A percentile compares a stretch with the other conserved stretches of the same genome.
phyloP scores from a whole-genome alignment of 2,797 vertebrate species.

The Gouania willdenowi region DNA sequence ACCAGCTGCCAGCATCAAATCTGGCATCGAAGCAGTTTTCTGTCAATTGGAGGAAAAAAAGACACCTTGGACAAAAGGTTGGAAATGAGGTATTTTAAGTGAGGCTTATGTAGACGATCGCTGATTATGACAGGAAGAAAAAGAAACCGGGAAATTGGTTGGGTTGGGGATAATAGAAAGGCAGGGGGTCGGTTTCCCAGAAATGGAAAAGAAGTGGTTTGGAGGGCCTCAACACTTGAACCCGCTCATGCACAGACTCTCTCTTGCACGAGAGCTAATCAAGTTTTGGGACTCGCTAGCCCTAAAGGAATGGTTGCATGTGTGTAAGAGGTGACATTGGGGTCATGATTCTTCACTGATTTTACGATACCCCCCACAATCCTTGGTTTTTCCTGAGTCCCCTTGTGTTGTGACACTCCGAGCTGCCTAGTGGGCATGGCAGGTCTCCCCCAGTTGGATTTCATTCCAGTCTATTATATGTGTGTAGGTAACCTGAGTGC shows the following conservation, averaged over 20 bases:
- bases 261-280: conserved; percentile 50
- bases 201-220: conserved; percentile 75
- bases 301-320: conserved; percentile 30
- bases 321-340: conserved; percentile 42
- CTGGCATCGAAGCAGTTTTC: conserved; percentile 40
- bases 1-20: conserved; percentile 50
- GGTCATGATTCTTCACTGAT: conserved; percentile 39
- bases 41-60: conserved; percentile 14
- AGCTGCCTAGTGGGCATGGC: conserved; percentile 44
- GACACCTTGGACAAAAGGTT: conserved; percentile 65
- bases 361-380: conserved; percentile 12
- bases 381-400: conserved; percentile 8
- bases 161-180: conserved; percentile 62
- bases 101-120: conserved; percentile 68
- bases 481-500: conserved; percentile 52
- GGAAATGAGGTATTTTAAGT: conserved; percentile 55
- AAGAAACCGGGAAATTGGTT: conserved; percentile 47
- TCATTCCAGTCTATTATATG: conserved; percentile 49
- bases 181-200: conserved; percentile 73
- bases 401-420: conserved; percentile 45
- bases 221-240: conserved; percentile 64
- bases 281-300: conserved; percentile 20
- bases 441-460: conserved; percentile 36
- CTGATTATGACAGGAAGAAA: conserved; percentile 66
- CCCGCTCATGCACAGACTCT: conserved; percentile 48